These are phyloP conservation scores for Busseola fusca DNA, from an alignment of 2,888 invertebrate species.

Conservation along the genomic window DNA sequence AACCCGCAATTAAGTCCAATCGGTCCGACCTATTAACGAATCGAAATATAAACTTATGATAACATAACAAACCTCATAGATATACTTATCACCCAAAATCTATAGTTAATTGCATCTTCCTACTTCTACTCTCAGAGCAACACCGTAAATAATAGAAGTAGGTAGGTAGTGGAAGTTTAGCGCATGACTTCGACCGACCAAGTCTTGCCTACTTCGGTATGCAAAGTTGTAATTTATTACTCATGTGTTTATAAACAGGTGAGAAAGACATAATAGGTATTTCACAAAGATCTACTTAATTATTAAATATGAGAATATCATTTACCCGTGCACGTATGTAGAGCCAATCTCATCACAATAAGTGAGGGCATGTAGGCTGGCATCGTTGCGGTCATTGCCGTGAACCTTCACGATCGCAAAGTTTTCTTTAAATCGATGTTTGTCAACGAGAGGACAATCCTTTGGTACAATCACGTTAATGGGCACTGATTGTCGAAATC, in stretches of 20 bases:
- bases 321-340: constrained; percentile 71
- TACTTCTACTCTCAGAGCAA: not conserved
- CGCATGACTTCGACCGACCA: not conserved
- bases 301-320: constrained; percentile 1
- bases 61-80: not conserved
- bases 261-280: not conserved
- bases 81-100: too few species aligned
- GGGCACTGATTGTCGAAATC: constrained; percentile 70
- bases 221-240: not conserved
- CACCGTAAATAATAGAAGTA: not conserved
- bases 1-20: constrained; percentile 72
- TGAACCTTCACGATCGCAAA: constrained; percentile 71
- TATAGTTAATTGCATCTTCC: not conserved
- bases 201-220: constrained; percentile 1
- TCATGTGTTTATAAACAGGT: too few species aligned
- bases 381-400: constrained; percentile 70
- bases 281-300: not conserved
- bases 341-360: constrained; percentile 72
- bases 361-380: constrained; percentile 70
- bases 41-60: not conserved
- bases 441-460: constrained; percentile 69
- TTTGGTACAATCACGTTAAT: constrained; percentile 72
- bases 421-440: constrained; percentile 70
- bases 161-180: too few species aligned
- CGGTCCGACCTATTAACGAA: constrained; percentile 66